Percentiles rank a stretch among this genome's conserved stretches.
phyloP scores from a whole-genome alignment of 2,113 vertebrate species.

The Jaculus jaculus region DNA sequence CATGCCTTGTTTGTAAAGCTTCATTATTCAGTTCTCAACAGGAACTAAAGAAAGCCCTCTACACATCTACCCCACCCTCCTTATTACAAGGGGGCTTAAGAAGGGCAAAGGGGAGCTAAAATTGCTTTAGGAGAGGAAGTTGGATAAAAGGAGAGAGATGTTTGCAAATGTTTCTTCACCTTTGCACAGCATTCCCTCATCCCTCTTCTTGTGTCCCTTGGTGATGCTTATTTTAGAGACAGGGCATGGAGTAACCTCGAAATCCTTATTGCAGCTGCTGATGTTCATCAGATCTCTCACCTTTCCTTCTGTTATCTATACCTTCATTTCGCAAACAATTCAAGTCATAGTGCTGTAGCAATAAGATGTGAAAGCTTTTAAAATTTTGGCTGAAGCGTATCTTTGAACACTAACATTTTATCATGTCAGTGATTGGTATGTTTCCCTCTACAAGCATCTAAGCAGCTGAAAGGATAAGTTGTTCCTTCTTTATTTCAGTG shows the following conservation, averaged over 20 bases:
- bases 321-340: background rate
- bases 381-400: background rate
- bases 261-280: no score
- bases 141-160: background rate
- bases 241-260: background rate
- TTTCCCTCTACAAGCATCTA: background rate
- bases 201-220: background rate
- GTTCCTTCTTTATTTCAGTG: background rate
- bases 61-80: background rate
- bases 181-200: background rate
- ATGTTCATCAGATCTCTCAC: background rate
- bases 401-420: background rate
- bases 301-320: background rate
- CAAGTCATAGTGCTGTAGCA: background rate
- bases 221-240: background rate
- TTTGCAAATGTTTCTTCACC: background rate
- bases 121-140: background rate
- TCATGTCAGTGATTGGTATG: background rate
- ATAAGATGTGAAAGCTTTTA: background rate
- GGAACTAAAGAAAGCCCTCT: background rate
- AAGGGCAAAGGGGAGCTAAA: background rate
- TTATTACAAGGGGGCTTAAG: background rate
- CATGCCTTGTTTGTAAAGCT: slow-evolving; percentile 32
- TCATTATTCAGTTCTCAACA: background rate
- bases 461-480: background rate